phyloP scores from a whole-genome alignment of 2,797 vertebrate genomes.

The Lophius americanus region DNA sequence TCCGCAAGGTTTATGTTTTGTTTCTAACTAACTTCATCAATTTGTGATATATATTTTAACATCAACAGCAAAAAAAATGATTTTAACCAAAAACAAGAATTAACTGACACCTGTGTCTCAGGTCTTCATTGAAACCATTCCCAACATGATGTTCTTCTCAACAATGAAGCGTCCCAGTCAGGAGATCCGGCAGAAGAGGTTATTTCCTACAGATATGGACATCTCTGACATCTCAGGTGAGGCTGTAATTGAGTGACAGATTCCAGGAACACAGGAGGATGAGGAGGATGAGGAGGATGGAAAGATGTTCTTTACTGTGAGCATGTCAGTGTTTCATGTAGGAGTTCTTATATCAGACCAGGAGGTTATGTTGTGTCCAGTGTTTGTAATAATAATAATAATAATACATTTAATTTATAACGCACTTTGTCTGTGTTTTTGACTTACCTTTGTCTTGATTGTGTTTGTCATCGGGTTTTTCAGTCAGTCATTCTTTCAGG shows the following conservation, averaged over 20 bases:
- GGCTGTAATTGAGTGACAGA: not conserved
- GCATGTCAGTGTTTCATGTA: not conserved
- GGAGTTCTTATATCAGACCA: too few relatives aligned
- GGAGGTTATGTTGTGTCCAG: too few relatives aligned
- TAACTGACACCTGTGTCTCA: conserved; percentile 43
- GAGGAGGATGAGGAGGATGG: not conserved
- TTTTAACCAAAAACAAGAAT: too few relatives aligned
- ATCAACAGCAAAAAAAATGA: too few relatives aligned
- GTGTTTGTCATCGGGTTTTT: too few relatives aligned
- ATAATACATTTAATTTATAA: too few relatives aligned
- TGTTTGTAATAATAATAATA: too few relatives aligned
- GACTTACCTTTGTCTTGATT: too few relatives aligned
- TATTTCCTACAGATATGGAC: conserved; percentile 90
- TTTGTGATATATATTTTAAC: too few relatives aligned
- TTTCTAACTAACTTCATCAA: not conserved
- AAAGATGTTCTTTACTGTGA: too few relatives aligned
- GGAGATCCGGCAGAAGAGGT: conserved; percentile 86
- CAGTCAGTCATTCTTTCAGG: too few relatives aligned
- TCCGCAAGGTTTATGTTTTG: conserved; percentile 85
- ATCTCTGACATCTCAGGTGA: conserved; percentile 93
- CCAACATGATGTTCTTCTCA: conserved; percentile 97
- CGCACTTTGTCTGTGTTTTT: too few relatives aligned
- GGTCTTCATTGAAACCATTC: conserved; percentile 96
- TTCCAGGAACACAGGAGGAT: not conserved
- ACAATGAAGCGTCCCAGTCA: conserved; percentile 94